phyloP scores from a whole-genome alignment of 2,888 invertebrate species.

The Helobdella robusta region DNA sequence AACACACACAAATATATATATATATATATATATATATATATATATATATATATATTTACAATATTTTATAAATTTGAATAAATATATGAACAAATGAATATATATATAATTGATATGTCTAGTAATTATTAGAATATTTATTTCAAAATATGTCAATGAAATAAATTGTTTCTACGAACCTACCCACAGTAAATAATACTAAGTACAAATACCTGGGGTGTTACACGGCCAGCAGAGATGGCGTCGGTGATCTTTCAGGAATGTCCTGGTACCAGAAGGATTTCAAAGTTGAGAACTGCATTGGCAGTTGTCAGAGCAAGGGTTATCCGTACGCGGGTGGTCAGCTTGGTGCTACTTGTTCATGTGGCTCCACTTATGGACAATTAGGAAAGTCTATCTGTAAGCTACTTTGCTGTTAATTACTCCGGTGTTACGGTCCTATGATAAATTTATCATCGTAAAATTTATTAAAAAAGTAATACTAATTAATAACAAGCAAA shows the following conservation, averaged over 20 bases:
- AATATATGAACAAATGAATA: background rate
- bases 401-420: too few species aligned
- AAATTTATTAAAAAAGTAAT: background rate
- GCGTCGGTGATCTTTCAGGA: constrained; percentile 9
- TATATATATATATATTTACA: background rate
- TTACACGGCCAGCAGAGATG: background rate
- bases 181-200: background rate
- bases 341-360: constrained; percentile 25
- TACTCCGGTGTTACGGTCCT: too few species aligned
- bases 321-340: constrained; percentile 29
- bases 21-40: constrained; percentile 1
- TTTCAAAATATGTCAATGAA: too few species aligned
- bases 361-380: constrained; percentile 29
- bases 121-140: too few species aligned
- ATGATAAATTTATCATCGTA: background rate
- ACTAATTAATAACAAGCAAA: background rate
- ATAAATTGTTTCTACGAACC: too few species aligned
- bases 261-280: background rate
- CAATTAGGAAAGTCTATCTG: constrained; percentile 24
- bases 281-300: constrained; percentile 17
- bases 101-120: background rate
- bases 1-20: background rate
- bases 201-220: constrained; percentile 12
- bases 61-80: too few species aligned
- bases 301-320: constrained; percentile 10